phyloP scores from a whole-genome alignment of 2,888 invertebrate genomes.

The Pheosia tremula region DNA sequence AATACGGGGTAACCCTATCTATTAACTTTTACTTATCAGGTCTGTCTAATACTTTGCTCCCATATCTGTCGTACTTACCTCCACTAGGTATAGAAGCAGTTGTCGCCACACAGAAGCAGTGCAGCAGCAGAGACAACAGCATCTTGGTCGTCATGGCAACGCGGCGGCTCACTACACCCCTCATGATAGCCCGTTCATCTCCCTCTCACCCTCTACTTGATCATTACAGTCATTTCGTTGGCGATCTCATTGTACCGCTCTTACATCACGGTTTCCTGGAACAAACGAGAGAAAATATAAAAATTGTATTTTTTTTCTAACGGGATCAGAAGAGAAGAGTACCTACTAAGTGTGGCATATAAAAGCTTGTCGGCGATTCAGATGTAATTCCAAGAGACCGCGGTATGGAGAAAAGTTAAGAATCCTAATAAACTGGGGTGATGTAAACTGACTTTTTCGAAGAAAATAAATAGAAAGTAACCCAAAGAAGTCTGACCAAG shows the following conservation, averaged over 20 bases:
- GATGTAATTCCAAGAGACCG: no score
- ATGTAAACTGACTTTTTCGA: not conserved
- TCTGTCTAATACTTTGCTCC: no score
- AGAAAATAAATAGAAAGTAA: not conserved
- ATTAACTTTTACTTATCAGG: no score
- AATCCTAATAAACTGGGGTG: no score
- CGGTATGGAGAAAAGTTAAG: no score
- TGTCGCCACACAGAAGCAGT: constrained; percentile 74
- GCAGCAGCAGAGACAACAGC: constrained; percentile 68
- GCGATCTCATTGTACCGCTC: constrained; percentile 15
- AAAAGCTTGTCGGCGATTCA: no score
- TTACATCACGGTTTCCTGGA: constrained; percentile 41
- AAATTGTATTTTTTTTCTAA: no score
- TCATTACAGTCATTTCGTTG: constrained; percentile 26
- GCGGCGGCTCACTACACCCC: constrained; percentile 14
- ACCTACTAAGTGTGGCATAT: no score
- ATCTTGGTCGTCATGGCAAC: constrained; percentile 64
- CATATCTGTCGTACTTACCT: constrained; percentile 52
- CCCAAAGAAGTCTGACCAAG: not conserved
- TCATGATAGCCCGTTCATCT: constrained; percentile 33
- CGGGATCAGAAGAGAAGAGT: no score
- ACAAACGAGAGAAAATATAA: constrained; percentile 5
- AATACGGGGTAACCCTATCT: no score
- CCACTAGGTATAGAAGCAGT: constrained; percentile 71
- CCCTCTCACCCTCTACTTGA: constrained; percentile 17